Base-by-base conservation (phyloP, 1,140 invertebrate genomes). In the Mactra quadrangularis region DNA sequence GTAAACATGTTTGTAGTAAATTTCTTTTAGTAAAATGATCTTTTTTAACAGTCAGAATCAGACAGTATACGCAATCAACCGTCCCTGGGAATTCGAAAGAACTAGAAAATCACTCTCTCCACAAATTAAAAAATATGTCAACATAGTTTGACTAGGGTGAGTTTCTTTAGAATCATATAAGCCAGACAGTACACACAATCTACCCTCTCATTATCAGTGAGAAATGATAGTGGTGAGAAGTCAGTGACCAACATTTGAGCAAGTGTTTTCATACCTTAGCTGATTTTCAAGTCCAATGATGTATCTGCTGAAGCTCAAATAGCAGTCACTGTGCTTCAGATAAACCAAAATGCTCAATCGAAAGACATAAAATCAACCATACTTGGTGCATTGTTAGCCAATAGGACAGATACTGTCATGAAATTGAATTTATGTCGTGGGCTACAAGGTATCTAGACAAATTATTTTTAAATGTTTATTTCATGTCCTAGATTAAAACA, bases 341-440 rank as follows among this genome's bases (percentile, higher is more conserved):
- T 55, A 22, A n/a, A 55, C 52, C n/a, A 55, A 22, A 55, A 55
- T 55, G 52, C 52, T 11, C 52, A 55, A n/a, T 22, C 52, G 52
- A 55, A 11, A n/a, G 17, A 47, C 7, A 11, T 7, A 47, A 47
- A 47, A 47, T 11, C 7, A 47, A 19, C 45, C 7, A 19, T 55
- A 55, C 52, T 55, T 55, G 52, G 25, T 55, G 52, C 52, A 55
- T 55, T 55, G 52, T 55, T 55, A n/a, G 25, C 52, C 52, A 55
- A 55, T 55, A 55, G 52, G 52, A 55, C 52, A 55, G 52, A 55
- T 6, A 55, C 52, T 55, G 52, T 55, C 6, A 22, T 55, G 17
- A 55, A 55, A 55, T 55, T 55, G 52, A 55, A 47, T 19, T 47
- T 47, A 47, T 47, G 45, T 47, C 45, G 45, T 47, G 45, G 45